phyloP scores from a whole-genome alignment of 37 sponge, comb jelly and placozoan genomes.

The Oscarella lobularis region DNA sequence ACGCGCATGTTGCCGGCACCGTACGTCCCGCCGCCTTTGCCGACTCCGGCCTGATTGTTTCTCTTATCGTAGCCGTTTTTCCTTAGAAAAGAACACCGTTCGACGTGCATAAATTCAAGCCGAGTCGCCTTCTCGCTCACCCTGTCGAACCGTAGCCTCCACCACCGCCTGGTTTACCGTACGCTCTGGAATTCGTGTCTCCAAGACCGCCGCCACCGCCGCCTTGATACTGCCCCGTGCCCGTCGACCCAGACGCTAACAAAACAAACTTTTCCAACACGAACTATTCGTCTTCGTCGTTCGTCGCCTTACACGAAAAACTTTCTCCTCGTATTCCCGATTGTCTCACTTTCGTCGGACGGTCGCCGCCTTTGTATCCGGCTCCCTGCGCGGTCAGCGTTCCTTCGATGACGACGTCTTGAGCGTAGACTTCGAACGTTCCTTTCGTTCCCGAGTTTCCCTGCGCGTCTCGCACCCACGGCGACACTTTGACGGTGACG shows the following conservation, averaged over 20 bases:
- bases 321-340: background rate
- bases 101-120: too few relatives aligned
- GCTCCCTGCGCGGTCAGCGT: background rate
- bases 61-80: background rate
- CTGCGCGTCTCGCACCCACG: background rate
- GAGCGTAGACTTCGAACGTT: background rate
- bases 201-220: constrained; percentile 5
- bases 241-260: background rate
- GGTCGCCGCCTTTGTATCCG: background rate
- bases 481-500: background rate
- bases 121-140: too few relatives aligned
- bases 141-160: constrained; percentile 4
- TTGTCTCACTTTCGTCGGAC: background rate
- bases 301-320: background rate
- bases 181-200: background rate
- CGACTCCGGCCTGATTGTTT: background rate
- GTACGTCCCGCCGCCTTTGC: background rate
- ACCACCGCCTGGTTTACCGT: background rate
- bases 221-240: background rate
- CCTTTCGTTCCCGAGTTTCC: background rate
- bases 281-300: too few relatives aligned
- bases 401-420: background rate
- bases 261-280: too few relatives aligned
- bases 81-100: too few relatives aligned
- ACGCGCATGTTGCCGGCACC: background rate